A percentile compares a stretch with the other conserved stretches of the same genome.
These are phyloP conservation scores for Stegastes partitus DNA, from an alignment of 2,113 vertebrate species.

Conservation along the genomic window DNA sequence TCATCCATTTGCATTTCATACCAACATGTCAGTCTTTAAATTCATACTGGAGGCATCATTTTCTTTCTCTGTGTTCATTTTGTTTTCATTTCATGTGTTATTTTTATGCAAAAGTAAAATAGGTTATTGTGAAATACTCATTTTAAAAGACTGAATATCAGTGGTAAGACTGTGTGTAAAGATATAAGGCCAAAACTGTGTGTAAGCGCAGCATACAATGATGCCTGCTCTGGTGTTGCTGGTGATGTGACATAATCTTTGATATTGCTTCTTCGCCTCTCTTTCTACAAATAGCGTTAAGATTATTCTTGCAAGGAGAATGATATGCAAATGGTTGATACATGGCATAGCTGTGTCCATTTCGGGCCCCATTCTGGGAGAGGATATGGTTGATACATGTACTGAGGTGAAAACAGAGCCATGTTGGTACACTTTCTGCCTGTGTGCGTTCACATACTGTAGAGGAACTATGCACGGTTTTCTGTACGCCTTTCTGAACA, in stretches of 20 bases:
- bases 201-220: neutral
- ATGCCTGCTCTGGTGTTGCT: neutral
- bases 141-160: neutral
- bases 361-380: neutral
- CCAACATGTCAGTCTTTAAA: neutral
- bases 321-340: neutral
- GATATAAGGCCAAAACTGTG: neutral
- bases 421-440: no score
- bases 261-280: neutral
- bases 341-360: neutral
- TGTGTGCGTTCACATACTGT: neutral
- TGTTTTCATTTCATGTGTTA: neutral
- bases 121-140: no score
- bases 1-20: neutral
- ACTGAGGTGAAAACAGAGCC: no score
- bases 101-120: no score
- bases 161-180: neutral
- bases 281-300: neutral
- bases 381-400: neutral
- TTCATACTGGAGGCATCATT: neutral
- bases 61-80: neutral
- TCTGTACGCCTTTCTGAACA: neutral
- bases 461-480: no score
- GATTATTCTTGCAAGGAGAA: neutral
- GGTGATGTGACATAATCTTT: neutral